Conservation (phyloP, 2,113 vertebrate genomes). For the Aleadryas rufinucha region DNA sequence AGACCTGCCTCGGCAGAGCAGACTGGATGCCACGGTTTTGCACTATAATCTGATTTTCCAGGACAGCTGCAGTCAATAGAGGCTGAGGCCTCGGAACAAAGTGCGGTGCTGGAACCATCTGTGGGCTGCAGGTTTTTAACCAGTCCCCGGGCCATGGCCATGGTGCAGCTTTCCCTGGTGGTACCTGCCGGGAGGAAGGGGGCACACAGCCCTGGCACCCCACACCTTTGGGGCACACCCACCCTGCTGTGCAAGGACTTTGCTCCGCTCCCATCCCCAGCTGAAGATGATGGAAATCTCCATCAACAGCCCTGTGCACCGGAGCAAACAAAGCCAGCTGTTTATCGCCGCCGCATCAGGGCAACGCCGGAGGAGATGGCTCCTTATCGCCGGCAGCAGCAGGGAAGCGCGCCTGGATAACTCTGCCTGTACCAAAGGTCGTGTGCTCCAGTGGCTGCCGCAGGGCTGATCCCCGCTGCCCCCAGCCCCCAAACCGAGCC, state of each 20-base stretch:
- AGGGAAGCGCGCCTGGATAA: background rate
- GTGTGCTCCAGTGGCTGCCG: background rate
- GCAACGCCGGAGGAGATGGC: background rate
- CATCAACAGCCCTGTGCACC: background rate
- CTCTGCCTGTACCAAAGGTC: background rate
- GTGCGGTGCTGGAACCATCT: background rate
- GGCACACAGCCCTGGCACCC: rapidly evolving
- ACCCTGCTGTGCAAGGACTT: rapidly evolving
- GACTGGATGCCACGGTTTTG: background rate
- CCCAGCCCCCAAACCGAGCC: background rate
- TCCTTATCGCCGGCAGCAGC: background rate
- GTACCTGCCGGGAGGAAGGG: background rate
- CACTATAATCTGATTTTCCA: conserved; percentile 18
- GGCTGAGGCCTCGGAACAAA: background rate
- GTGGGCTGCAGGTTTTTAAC: background rate
- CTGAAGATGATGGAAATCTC: background rate
- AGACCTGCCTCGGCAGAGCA: background rate
- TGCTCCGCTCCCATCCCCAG: background rate
- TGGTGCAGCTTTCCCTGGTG: background rate
- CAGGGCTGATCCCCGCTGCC: rapidly evolving
- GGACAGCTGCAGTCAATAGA: conserved; percentile 12
- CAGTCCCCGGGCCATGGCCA: rapidly evolving
- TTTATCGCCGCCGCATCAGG: background rate
- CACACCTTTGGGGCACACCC: rapidly evolving
- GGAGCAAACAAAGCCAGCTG: conserved; percentile 57